These are phyloP conservation scores for Stegana nigrithorax DNA, from an alignment of 2,888 invertebrate species.

Conservation along the genomic window DNA sequence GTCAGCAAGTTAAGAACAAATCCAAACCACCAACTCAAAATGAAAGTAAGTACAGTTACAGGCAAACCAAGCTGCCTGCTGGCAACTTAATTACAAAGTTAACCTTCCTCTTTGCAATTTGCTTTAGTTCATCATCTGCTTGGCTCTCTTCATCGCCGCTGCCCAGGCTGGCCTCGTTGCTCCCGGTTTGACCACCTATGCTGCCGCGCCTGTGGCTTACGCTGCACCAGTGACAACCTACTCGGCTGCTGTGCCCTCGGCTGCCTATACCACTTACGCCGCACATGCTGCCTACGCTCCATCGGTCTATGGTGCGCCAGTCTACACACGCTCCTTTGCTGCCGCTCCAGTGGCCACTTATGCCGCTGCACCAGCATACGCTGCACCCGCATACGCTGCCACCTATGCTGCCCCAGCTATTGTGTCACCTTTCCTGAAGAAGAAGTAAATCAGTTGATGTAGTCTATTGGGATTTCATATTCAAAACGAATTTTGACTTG, in stretches of 20 bases:
- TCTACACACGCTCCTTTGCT: no score
- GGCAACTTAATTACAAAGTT: neutral
- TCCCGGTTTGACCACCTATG: conserved; percentile 30
- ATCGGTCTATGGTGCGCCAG: conserved; percentile 39
- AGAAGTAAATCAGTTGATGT: conserved; percentile 44
- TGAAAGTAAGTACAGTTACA: conserved; percentile 42
- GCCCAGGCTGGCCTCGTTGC: conserved; percentile 55
- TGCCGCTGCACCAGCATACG: conserved; percentile 34
- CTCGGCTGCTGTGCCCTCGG: no score
- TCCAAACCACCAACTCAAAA: conserved; percentile 36
- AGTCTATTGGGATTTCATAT: neutral
- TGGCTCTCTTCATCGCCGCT: conserved; percentile 56
- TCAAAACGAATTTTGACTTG: neutral
- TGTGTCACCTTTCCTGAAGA: conserved; percentile 49
- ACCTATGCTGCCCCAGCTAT: conserved; percentile 44
- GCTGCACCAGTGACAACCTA: conserved; percentile 37
- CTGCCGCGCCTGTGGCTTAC: conserved; percentile 38
- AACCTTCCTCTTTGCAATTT: neutral
- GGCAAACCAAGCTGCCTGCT: neutral
- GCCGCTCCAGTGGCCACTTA: conserved; percentile 38
- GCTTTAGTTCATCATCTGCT: conserved; percentile 57
- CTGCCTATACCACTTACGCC: conserved; percentile 31
- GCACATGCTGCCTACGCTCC: conserved; percentile 38
- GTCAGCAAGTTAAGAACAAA: conserved; percentile 41
- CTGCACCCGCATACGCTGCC: conserved; percentile 39